Conservation (phyloP, 2,888 invertebrate genomes). For the Thereva unica region DNA sequence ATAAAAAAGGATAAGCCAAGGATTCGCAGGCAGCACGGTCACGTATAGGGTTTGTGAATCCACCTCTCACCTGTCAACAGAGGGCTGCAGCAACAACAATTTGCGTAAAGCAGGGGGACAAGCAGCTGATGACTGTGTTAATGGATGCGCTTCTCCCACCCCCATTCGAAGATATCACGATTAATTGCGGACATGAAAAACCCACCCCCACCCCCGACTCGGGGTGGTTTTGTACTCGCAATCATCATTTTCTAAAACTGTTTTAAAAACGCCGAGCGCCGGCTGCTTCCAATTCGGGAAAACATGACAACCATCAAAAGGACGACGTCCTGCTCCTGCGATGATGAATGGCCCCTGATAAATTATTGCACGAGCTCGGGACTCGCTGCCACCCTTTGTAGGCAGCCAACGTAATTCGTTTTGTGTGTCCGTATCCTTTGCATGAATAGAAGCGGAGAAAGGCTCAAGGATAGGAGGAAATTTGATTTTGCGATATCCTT, state of each 20-base stretch:
- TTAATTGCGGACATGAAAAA: slow-evolving; percentile 24
- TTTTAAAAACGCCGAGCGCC: slow-evolving; percentile 15
- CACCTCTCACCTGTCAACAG: no score
- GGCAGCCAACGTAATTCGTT: slow-evolving; percentile 31
- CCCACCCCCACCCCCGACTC: slow-evolving; percentile 1
- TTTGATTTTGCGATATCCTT: slow-evolving; percentile 38
- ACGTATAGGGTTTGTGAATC: no score
- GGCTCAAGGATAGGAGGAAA: slow-evolving; percentile 39
- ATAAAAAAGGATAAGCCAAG: no score
- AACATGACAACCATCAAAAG: slow-evolving; percentile 23
- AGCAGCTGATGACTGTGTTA: no score
- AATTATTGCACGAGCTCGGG: slow-evolving; percentile 17
- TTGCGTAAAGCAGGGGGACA: no score
- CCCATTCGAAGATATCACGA: background rate
- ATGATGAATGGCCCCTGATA: slow-evolving; percentile 34
- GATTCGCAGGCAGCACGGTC: no score
- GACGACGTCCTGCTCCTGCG: background rate
- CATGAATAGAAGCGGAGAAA: slow-evolving; percentile 36
- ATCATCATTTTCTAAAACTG: background rate
- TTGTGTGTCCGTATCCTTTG: slow-evolving; percentile 35
- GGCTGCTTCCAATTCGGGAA: slow-evolving; percentile 7
- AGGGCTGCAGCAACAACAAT: no score
- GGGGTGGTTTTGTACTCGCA: no score
- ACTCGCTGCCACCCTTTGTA: background rate
- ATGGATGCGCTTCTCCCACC: no score